Evolutionary conservation across 2,888 invertebrate species (phyloP).

Genomic region (Apotomis capreana): DNA sequence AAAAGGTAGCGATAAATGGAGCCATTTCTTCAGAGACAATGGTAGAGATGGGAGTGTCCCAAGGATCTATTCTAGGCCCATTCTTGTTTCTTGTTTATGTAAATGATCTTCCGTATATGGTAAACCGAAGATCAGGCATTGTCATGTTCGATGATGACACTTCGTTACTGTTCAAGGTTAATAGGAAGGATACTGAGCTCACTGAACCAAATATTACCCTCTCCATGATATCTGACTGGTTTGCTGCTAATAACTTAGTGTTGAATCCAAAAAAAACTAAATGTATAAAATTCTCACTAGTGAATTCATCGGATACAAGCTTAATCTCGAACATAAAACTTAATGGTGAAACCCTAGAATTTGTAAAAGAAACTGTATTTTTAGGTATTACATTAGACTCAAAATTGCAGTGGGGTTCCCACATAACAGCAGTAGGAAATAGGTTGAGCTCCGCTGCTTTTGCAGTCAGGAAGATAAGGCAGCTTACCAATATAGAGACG

Average conservation of each 20-base stretch:
- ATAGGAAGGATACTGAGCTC: too few species aligned
- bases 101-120: too few species aligned
- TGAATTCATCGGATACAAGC: constrained; percentile 14
- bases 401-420: constrained; percentile 33
- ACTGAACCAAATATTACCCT: neutral
- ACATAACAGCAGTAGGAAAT: constrained; percentile 26
- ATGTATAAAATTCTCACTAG: too few species aligned
- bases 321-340: constrained; percentile 2
- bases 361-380: constrained; percentile 27
- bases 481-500: constrained; percentile 27
- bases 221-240: constrained; percentile 18
- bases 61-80: neutral
- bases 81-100: too few species aligned
- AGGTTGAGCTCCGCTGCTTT: constrained; percentile 43
- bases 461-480: constrained; percentile 36
- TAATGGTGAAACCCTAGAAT: constrained; percentile 13
- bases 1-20: neutral
- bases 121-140: too few species aligned
- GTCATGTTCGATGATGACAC: too few species aligned
- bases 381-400: constrained; percentile 36
- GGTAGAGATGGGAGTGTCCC: neutral
- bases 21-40: neutral
- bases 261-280: constrained; percentile 30
- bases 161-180: too few species aligned
- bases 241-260: constrained; percentile 35